Evolutionary conservation across 2,797 vertebrate genomes (phyloP).

Genomic region (Tangara arthus): DNA sequence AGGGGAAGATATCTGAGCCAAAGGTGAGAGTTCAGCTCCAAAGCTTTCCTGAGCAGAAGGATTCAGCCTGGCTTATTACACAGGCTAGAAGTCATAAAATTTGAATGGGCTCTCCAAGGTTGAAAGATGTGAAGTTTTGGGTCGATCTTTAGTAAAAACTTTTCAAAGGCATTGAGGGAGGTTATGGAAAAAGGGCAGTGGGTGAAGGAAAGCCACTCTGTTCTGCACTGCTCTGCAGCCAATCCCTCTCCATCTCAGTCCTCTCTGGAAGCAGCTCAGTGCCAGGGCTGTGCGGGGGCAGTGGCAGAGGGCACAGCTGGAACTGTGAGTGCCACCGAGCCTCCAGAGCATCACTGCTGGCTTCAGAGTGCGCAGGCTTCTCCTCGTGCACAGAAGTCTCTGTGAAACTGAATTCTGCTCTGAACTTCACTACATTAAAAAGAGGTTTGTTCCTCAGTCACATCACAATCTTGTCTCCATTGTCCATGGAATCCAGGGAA

Average conservation of each 20-base stretch:
- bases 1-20: neutral
- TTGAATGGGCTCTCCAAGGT: neutral
- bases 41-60: neutral
- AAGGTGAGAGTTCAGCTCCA: neutral
- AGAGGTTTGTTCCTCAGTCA: neutral
- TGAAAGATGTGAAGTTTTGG: neutral
- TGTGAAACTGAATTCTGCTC: neutral
- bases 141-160: neutral
- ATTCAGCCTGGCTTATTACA: neutral
- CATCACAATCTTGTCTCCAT: neutral
- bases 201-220: neutral
- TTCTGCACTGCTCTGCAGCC: neutral
- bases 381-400: neutral
- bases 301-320: neutral
- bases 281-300: neutral
- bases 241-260: neutral
- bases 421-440: neutral
- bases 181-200: neutral
- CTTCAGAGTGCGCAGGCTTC: neutral
- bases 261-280: neutral
- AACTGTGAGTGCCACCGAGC: neutral
- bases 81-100: neutral
- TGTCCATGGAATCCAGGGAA: neutral
- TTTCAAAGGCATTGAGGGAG: conserved; percentile 5
- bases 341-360: neutral